phyloP scores from a whole-genome alignment of 2,888 invertebrate species.

The Xylocampa areola region DNA sequence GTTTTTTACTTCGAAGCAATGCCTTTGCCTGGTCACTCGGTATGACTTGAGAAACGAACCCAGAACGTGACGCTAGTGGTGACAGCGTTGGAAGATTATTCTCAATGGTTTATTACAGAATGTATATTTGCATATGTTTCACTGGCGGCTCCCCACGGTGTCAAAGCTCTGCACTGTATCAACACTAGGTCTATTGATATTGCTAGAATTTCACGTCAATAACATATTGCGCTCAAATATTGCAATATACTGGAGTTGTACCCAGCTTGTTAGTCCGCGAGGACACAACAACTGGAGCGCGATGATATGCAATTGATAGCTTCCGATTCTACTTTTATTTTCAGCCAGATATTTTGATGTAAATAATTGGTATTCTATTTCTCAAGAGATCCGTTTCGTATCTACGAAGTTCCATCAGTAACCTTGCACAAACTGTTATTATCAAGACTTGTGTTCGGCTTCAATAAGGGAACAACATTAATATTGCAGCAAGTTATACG shows the following conservation, averaged over 20 bases:
- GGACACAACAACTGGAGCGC: slow-evolving; percentile 21
- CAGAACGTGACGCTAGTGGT: background rate
- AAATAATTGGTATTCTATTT: slow-evolving; percentile 45
- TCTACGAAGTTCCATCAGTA: slow-evolving; percentile 29
- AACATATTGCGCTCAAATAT: slow-evolving; percentile 46
- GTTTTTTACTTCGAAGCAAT: background rate
- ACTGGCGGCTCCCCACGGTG: slow-evolving; percentile 7
- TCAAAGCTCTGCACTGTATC: slow-evolving; percentile 16
- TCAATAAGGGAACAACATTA: slow-evolving; percentile 70
- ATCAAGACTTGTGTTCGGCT: slow-evolving; percentile 52
- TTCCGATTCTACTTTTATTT: slow-evolving; percentile 2
- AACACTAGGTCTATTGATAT: slow-evolving; percentile 46
- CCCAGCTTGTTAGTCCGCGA: slow-evolving; percentile 46
- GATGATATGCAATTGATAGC: slow-evolving; percentile 26
- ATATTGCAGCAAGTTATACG: slow-evolving; percentile 69
- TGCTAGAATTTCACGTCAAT: slow-evolving; percentile 33
- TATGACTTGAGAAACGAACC: background rate
- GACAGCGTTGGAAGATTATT: background rate
- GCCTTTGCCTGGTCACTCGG: no score
- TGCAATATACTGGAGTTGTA: slow-evolving; percentile 27
- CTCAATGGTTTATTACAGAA: background rate
- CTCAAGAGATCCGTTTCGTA: slow-evolving; percentile 33
- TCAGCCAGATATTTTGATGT: background rate
- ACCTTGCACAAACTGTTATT: slow-evolving; percentile 47
- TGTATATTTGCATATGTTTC: slow-evolving; percentile 10